Percentiles rank a stretch among this genome's conserved stretches.
These are phyloP conservation scores for Steinernema khuongi DNA, from an alignment of 1,140 invertebrate species.

Conservation along the genomic window DNA sequence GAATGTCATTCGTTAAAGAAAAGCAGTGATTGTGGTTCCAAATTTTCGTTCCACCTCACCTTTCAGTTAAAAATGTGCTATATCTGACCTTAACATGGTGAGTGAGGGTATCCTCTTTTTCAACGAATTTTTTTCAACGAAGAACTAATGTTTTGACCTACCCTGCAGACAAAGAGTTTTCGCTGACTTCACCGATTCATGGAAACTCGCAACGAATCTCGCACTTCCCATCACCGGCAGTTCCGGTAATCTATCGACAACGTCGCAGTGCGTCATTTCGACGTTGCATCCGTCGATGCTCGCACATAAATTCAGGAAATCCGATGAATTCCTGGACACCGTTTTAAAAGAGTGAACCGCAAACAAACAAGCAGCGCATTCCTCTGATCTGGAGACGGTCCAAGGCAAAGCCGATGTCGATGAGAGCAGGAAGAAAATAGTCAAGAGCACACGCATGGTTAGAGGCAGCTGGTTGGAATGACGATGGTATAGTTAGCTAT, in stretches of 20 bases:
- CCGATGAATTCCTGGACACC: background rate
- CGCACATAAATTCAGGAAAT: background rate
- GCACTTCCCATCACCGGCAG: background rate
- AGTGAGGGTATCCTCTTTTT: too few species aligned
- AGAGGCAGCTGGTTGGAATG: background rate
- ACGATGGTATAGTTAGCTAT: background rate
- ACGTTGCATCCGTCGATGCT: background rate
- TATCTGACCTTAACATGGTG: background rate
- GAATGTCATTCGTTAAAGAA: background rate
- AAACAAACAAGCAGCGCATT: constrained; percentile 17
- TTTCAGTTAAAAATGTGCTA: too few species aligned
- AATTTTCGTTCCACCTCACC: too few species aligned
- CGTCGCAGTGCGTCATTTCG: background rate
- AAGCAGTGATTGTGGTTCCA: background rate
- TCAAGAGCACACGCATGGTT: background rate
- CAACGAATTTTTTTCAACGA: too few species aligned
- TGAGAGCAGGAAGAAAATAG: background rate
- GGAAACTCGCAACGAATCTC: background rate
- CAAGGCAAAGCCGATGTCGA: background rate
- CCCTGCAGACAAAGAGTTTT: too few species aligned
- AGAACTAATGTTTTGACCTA: too few species aligned
- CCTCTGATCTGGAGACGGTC: constrained; percentile 6
- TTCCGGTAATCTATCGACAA: background rate
- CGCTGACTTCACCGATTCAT: too few species aligned
- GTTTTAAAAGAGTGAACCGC: constrained; percentile 5